Evolutionary conservation across 2,888 invertebrate species (phyloP).

Genomic region (Resseliella maxima): DNA sequence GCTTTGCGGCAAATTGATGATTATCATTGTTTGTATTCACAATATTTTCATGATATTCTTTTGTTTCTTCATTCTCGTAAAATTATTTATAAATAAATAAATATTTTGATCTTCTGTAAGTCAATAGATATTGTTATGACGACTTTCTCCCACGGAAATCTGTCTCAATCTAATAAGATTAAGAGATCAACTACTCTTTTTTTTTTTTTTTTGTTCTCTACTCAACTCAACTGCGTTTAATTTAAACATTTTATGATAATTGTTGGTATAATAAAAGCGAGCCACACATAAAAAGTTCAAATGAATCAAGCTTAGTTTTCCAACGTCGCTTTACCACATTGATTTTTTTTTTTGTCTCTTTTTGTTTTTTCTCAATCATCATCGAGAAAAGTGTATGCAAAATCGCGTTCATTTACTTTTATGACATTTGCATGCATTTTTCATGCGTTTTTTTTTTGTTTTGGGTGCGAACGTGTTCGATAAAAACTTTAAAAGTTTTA

Average conservation of each 20-base stretch:
- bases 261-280: neutral
- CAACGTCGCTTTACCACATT: no score
- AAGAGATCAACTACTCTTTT: constrained; percentile 15
- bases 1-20: constrained; percentile 36
- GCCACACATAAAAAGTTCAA: neutral
- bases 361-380: neutral
- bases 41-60: neutral
- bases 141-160: constrained; percentile 39
- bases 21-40: constrained; percentile 18
- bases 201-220: neutral
- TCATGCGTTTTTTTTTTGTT: neutral
- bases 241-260: neutral
- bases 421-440: constrained; percentile 2
- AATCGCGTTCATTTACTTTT: neutral
- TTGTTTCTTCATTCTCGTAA: neutral
- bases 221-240: neutral
- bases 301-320: neutral
- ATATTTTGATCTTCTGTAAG: constrained; percentile 30
- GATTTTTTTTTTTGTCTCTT: neutral
- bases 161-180: constrained; percentile 48
- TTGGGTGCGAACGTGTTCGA: neutral
- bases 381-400: neutral
- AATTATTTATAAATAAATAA: neutral
- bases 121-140: neutral
- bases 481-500: neutral